These are phyloP conservation scores for Mastacembelus armatus DNA, from an alignment of 2,797 vertebrate species.

Conservation along the genomic window DNA sequence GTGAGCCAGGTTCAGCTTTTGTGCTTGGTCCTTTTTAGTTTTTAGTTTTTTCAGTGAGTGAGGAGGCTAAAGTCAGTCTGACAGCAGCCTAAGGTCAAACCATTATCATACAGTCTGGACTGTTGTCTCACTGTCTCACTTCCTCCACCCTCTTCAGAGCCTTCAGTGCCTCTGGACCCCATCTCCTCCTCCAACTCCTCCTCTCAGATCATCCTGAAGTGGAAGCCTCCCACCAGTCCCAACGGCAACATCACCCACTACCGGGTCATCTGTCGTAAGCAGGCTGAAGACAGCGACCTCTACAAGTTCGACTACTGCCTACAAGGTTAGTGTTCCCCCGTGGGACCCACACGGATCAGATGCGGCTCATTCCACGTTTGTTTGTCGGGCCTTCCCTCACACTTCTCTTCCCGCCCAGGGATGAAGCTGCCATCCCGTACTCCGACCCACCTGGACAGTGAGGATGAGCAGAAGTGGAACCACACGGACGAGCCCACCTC, in stretches of 20 bases:
- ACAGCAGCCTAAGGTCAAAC: background rate
- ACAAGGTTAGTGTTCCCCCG: constrained; percentile 85
- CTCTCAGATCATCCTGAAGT: constrained; percentile 95
- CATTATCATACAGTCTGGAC: background rate
- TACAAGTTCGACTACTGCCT: constrained; percentile 95
- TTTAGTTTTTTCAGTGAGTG: too few species aligned
- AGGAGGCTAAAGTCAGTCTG: background rate
- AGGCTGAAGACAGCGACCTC: constrained; percentile 91
- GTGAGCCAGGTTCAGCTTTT: too few species aligned
- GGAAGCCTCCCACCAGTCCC: constrained; percentile 94
- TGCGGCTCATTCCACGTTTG: background rate
- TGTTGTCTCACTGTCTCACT: constrained; percentile 5
- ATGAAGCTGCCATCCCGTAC: constrained; percentile 91
- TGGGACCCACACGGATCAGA: background rate
- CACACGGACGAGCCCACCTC: constrained; percentile 86
- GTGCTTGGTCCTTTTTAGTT: too few species aligned
- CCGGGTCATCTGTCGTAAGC: constrained; percentile 91
- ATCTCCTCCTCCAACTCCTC: constrained; percentile 95
- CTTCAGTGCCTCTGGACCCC: constrained; percentile 93
- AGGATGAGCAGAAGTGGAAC: constrained; percentile 86
- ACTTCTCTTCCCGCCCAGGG: constrained; percentile 71
- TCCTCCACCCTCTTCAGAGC: constrained; percentile 80
- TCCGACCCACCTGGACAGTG: constrained; percentile 81
- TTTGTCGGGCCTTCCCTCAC: constrained; percentile 6
- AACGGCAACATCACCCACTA: constrained; percentile 99